Percentiles rank a stretch among this genome's conserved stretches.
Conservation (phyloP, 2,113 vertebrate species). For the Apodemus speciosus region DNA sequence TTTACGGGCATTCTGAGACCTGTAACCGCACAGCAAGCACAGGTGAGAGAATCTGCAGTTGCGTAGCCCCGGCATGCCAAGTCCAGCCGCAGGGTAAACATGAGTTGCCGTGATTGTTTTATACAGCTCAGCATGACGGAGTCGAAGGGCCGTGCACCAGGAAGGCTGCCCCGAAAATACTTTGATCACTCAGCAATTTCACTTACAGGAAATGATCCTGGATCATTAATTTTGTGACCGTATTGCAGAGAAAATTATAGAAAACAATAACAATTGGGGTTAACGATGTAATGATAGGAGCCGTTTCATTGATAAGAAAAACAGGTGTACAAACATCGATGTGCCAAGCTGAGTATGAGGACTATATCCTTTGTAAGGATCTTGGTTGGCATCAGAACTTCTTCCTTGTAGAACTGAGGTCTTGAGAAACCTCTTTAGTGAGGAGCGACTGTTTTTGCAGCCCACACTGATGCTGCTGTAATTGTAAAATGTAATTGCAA, state of each 20-base stretch:
- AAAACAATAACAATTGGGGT: slow-evolving; percentile 21
- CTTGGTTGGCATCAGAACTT: slow-evolving; percentile 15
- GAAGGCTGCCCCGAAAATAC: slow-evolving; percentile 37
- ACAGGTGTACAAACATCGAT: slow-evolving; percentile 64
- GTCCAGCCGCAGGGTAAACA: slow-evolving; percentile 50
- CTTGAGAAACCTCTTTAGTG: not conserved
- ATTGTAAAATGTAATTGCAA: too few relatives aligned
- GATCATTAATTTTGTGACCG: slow-evolving; percentile 54
- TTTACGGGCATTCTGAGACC: slow-evolving; percentile 63
- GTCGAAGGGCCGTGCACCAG: not conserved
- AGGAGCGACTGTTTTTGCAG: not conserved
- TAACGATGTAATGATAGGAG: slow-evolving; percentile 14
- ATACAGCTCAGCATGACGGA: not conserved
- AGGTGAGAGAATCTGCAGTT: slow-evolving; percentile 69
- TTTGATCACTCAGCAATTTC: slow-evolving; percentile 17
- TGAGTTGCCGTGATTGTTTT: slow-evolving; percentile 13
- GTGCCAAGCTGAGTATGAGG: not conserved
- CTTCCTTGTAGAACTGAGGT: not conserved
- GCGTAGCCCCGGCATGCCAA: slow-evolving; percentile 41
- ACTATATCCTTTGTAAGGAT: slow-evolving; percentile 50
- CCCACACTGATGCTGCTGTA: not conserved
- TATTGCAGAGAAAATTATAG: slow-evolving; percentile 26
- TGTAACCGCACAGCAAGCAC: slow-evolving; percentile 63
- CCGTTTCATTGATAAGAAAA: slow-evolving; percentile 43
- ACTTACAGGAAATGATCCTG: slow-evolving; percentile 48